Evolutionary conservation across 1,140 invertebrate species (phyloP).

Genomic region (Meloidogyne floridensis): DNA sequence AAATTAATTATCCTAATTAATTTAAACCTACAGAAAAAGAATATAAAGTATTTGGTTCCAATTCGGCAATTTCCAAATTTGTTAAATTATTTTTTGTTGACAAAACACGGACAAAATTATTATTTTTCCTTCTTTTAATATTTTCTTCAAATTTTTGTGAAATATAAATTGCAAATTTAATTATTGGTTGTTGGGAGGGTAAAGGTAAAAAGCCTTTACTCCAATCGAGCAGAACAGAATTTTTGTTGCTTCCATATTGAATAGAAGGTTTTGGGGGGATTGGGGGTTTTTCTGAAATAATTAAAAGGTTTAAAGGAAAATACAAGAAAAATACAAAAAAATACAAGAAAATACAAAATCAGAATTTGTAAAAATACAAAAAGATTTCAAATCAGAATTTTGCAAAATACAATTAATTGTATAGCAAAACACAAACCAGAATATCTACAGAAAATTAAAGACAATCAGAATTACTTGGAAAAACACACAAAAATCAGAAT

Average conservation of each 20-base stretch:
- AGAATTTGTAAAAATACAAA: not conserved
- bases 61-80: conserved; percentile 23
- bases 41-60: conserved; percentile 55
- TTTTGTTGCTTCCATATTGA: not conserved
- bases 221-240: conserved; percentile 55
- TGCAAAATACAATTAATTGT: too few species aligned
- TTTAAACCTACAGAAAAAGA: conserved; percentile 2
- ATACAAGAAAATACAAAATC: too few species aligned
- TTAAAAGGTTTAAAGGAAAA: conserved; percentile 11
- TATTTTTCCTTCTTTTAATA: conserved; percentile 31
- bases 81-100: conserved; percentile 12
- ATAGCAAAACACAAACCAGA: too few species aligned
- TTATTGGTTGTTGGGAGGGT: conserved; percentile 58
- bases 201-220: conserved; percentile 37
- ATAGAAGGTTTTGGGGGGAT: conserved; percentile 51
- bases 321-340: conserved; percentile 27
- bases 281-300: conserved; percentile 54
- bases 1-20: not conserved
- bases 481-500: too few species aligned
- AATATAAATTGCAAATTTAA: conserved; percentile 56
- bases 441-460: too few species aligned
- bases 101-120: not conserved
- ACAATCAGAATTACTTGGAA: too few species aligned
- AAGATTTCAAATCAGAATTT: too few species aligned
- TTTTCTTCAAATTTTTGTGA: conserved; percentile 51